Evolutionary conservation across 2,888 invertebrate species (phyloP).

Genomic region (Oligia fasciuncula): DNA sequence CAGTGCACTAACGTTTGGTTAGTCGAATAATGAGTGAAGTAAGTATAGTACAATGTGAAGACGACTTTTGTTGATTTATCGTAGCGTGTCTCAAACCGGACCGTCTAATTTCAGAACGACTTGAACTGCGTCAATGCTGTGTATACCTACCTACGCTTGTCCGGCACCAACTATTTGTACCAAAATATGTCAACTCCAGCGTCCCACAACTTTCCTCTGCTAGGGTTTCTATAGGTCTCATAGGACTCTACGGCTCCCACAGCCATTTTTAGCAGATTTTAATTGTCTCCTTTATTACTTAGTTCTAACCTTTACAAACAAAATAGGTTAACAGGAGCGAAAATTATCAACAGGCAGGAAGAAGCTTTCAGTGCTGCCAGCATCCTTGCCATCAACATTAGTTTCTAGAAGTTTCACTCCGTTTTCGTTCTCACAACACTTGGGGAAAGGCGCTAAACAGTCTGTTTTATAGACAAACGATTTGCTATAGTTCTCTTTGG

Average conservation of each 20-base stretch:
- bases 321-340: conserved; percentile 53
- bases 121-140: background rate
- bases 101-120: background rate
- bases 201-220: background rate
- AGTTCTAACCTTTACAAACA: conserved; percentile 20
- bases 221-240: no score
- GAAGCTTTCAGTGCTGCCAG: conserved; percentile 81
- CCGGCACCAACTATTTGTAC: background rate
- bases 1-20: background rate
- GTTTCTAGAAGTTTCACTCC: conserved; percentile 70
- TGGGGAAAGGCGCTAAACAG: conserved; percentile 81
- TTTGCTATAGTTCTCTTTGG: conserved; percentile 83
- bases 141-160: no score
- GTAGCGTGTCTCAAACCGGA: background rate
- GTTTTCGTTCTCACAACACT: conserved; percentile 84
- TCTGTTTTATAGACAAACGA: conserved; percentile 76
- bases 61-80: background rate
- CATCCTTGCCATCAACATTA: conserved; percentile 74
- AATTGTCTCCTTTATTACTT: background rate
- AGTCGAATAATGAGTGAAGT: background rate
- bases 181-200: background rate
- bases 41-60: background rate
- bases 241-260: no score
- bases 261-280: background rate
- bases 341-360: conserved; percentile 77